Base-by-base conservation (phyloP, 2,113 vertebrate species). In the Petrocephalus microphthalmus region DNA sequence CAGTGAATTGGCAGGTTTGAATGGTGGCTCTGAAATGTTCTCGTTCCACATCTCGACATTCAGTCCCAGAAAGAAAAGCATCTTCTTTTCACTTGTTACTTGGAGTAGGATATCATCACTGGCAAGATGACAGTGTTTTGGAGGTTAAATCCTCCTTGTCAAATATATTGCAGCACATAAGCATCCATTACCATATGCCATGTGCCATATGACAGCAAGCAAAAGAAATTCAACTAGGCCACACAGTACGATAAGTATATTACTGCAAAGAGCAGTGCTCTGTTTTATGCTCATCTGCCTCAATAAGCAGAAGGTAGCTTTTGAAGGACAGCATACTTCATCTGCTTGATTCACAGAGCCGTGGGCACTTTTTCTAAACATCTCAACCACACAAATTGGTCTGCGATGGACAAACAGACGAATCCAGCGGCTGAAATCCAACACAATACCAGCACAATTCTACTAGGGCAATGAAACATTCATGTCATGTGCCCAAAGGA, bases 151-250 rank as follows among this genome's bases (percentile, higher is more conserved):
- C 52, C 56, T 53, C n/a, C 84, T 86, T 57, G 53, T 60, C 85
- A 42, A 86, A 86, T 60, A 64, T 13, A 60, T 45, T 60, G 25
- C 17, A 86, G 20, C 85, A 86, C 53, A 86, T 19, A 86, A 85
- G 52, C 84, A 37, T 56, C 82, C 47, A 84, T 85, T 53, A 54
- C 51, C 51, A 53, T 84, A 22, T 84, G 20, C 82, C 45, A n/a
- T 37, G 20, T 47, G 19, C 2, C 78, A 20, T 20, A 33, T 10
- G 84, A 33, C 49, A 53, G 7, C 33, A 29, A 85, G 25, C 81
- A 47, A 84, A 84, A 22, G 5, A 82, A 47, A 47, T 82, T 6
- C 17, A 20, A 82, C 33, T 82, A 22, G 15, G 37, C 7, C 78
- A 82, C 51, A 85, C 52, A 20, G 49, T 11, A 53, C 52, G 11